These are phyloP conservation scores for Rafetus swinhoei DNA, from an alignment of 2,113 vertebrate genomes.

Conservation along the genomic window DNA sequence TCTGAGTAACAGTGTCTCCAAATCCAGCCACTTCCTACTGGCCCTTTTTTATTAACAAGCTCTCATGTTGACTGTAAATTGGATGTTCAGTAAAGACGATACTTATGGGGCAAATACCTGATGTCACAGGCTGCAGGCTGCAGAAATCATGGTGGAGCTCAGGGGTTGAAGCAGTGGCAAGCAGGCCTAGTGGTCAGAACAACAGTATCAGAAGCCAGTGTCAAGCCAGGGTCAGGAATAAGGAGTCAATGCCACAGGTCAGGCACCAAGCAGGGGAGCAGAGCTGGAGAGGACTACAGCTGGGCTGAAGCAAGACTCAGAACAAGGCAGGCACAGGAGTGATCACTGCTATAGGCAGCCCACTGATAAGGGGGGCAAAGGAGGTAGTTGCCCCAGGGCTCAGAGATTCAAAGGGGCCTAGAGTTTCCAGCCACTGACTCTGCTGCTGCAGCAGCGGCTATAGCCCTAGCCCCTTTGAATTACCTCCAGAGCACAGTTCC, in stretches of 20 bases:
- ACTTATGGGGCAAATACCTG: not conserved
- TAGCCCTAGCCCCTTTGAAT: too few species aligned
- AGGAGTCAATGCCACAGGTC: too few species aligned
- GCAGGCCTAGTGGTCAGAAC: not conserved
- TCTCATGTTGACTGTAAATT: not conserved
- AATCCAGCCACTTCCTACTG: not conserved
- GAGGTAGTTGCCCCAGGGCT: too few species aligned
- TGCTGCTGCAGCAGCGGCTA: too few species aligned
- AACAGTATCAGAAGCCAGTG: not conserved
- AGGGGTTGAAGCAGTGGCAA: not conserved
- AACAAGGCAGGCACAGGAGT: not conserved
- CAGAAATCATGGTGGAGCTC: not conserved
- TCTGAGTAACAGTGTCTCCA: not conserved
- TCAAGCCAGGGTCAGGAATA: not conserved
- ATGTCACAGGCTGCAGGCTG: not conserved
- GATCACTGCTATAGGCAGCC: not conserved
- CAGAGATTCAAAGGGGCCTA: too few species aligned
- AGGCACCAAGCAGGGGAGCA: not conserved
- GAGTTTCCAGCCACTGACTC: too few species aligned
- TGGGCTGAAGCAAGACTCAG: not conserved
- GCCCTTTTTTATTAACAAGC: not conserved
- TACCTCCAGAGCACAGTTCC: too few species aligned
- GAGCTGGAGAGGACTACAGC: not conserved
- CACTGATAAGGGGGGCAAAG: too few species aligned
- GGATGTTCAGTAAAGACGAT: not conserved